Evolutionary conservation across 2,888 invertebrate species (phyloP).

Genomic region (Drosophila koepferae): DNA sequence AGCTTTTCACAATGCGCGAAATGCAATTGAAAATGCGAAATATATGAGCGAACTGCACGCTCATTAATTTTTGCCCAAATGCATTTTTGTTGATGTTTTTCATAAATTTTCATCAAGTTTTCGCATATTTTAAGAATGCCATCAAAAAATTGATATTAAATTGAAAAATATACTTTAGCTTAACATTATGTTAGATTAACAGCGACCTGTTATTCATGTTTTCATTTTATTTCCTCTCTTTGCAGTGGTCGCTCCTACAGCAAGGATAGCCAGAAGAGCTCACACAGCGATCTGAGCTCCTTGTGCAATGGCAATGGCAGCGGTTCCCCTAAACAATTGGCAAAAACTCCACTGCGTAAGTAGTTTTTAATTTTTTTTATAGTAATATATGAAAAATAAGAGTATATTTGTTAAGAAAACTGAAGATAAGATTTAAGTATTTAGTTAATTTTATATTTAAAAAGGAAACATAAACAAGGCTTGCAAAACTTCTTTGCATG

Average conservation of each 20-base stretch:
- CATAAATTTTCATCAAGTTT: conserved; percentile 28
- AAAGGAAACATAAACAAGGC: too few relatives aligned
- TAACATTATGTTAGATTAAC: not conserved
- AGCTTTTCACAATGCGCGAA: conserved; percentile 22
- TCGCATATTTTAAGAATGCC: conserved; percentile 17
- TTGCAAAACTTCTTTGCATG: too few relatives aligned
- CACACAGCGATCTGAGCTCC: conserved; percentile 89
- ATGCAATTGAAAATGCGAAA: conserved; percentile 34
- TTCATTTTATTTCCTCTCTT: conserved; percentile 44
- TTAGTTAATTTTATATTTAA: too few relatives aligned
- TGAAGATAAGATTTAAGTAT: not conserved
- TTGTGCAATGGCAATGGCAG: conserved; percentile 80
- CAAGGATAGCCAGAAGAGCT: conserved; percentile 89
- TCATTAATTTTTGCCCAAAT: conserved; percentile 15
- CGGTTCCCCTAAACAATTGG: conserved; percentile 84
- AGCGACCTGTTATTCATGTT: conserved; percentile 7
- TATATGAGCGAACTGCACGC: conserved; percentile 14
- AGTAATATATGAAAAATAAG: not conserved
- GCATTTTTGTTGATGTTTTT: not conserved
- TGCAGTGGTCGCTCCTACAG: conserved; percentile 85
- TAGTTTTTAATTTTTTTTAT: conserved; percentile 35
- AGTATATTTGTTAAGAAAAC: not conserved
- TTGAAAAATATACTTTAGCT: not conserved
- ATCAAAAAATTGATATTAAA: not conserved
- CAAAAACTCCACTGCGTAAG: conserved; percentile 86